A percentile compares a stretch with the other conserved stretches of the same genome.
Evolutionary conservation across 92 coral and sea anemone species (phyloP).

Genomic region (Nematostella vectensis): DNA sequence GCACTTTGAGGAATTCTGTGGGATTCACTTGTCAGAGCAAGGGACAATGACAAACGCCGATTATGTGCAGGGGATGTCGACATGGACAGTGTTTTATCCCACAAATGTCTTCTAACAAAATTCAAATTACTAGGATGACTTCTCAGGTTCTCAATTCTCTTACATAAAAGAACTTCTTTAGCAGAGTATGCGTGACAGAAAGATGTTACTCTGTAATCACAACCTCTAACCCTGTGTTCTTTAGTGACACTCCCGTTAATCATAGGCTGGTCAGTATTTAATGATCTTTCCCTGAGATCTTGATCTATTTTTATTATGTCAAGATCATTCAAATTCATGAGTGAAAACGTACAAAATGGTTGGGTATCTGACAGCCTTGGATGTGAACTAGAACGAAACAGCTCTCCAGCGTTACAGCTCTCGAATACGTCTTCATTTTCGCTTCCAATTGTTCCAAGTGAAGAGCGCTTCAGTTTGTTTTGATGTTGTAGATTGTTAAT

Average conservation of each 20-base stretch:
- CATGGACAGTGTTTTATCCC: conserved; percentile 35
- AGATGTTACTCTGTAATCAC: background rate
- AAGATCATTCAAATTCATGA: conserved; percentile 64
- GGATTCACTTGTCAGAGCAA: conserved; percentile 40
- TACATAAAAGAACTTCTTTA: conserved; percentile 27
- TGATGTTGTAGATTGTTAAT: conserved; percentile 32
- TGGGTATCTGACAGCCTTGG: conserved; percentile 63
- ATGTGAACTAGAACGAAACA: conserved; percentile 70
- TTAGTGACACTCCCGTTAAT: background rate
- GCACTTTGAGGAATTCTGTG: conserved; percentile 49
- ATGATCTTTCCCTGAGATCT: conserved; percentile 32
- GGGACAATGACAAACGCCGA: conserved; percentile 41
- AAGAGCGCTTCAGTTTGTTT: conserved; percentile 8
- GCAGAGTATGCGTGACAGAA: conserved; percentile 13
- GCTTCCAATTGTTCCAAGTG: conserved; percentile 40
- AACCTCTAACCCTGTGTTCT: conserved; percentile 7
- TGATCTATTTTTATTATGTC: conserved; percentile 66
- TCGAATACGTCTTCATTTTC: conserved; percentile 58
- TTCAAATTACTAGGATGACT: conserved; percentile 65
- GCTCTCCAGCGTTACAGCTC: conserved; percentile 27
- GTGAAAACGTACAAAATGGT: conserved; percentile 70
- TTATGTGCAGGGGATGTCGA: conserved; percentile 38
- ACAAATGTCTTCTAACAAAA: conserved; percentile 52
- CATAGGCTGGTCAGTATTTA: conserved; percentile 14
- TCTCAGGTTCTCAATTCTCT: conserved; percentile 57